Base-by-base conservation (phyloP, 1,140 invertebrate species). In the Lepidurus packardi region DNA sequence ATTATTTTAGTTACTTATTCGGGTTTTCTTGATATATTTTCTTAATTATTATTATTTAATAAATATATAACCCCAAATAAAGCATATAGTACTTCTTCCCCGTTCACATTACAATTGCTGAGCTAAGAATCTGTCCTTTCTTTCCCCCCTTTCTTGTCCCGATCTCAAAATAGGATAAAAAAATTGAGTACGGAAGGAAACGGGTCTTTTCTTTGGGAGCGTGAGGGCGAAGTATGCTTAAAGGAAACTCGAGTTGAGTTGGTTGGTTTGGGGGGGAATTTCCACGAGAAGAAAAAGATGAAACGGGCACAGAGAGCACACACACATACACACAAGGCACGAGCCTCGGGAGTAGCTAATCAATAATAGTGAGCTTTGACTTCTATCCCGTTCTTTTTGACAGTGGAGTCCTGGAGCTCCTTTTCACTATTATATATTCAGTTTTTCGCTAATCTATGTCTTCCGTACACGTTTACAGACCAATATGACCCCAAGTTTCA, bases 321-420 rank as follows among this genome's bases (percentile, higher is more conserved):
- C 34, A 34, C 34, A 65, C 53, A 65, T n/a, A 13, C 53, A 65
- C 53, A 65, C 21, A 65, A 13, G 53, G 53, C 53, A 65, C 53
- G 53, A 65, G 53, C 53, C 53, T 65, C 34, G 53, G 21, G 53
- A 65, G 53, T 65, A 65, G 53, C 53, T 65, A 65, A 65, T 65
- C 53, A 65, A 65, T 65, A 65, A 65, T 65, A 65, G 53, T 65
- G 13, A 65, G 53, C 53, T 65, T 65, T 65, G 53, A 65, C 53
- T 65, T 65, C 53, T 65, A 65, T 65, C 53, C 53, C 21, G 53
- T 65, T 65, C 53, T 65, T 65, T 65, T 65, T 65, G 16, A 13
- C 21, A 65, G 53, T 65, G 16, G 53, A 65, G 53, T 65, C 53
- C 53, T 21, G 53, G 53, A 65, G 53, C 53, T 21, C 21, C 53